Conservation (phyloP, 2,113 vertebrate species). For the Connochaetes taurinus region DNA sequence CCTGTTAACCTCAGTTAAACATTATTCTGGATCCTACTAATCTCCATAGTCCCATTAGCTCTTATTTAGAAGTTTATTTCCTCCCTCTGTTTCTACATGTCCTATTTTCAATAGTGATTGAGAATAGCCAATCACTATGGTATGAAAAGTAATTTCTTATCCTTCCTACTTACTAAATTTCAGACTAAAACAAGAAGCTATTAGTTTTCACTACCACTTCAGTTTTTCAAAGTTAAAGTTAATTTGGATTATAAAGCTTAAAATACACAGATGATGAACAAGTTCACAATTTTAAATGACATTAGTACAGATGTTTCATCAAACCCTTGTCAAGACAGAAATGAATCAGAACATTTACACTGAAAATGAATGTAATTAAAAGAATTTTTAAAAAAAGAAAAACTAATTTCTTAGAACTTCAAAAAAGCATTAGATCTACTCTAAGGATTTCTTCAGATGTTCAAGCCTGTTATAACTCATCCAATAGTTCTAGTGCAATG, state of each 20-base stretch:
- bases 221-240: neutral
- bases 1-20: neutral
- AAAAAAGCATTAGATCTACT: neutral
- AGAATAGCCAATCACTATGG: neutral
- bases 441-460: neutral
- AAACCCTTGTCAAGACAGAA: neutral
- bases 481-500: neutral
- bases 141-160: neutral
- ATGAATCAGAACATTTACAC: neutral
- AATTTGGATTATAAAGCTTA: neutral
- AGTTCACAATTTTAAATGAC: neutral
- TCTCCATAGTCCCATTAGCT: neutral
- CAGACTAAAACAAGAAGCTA: neutral
- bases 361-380: neutral
- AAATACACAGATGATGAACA: neutral
- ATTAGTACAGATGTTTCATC: conserved; percentile 8
- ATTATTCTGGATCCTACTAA: neutral
- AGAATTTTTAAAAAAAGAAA: neutral
- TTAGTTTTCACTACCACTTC: neutral
- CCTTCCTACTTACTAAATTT: neutral
- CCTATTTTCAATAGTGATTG: neutral
- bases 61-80: neutral
- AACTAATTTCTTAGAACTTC: neutral
- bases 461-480: neutral
- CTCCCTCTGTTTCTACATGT: neutral